Evolutionary conservation across 2,113 vertebrate genomes (phyloP).

Genomic region (Entomyzon cyanotis): DNA sequence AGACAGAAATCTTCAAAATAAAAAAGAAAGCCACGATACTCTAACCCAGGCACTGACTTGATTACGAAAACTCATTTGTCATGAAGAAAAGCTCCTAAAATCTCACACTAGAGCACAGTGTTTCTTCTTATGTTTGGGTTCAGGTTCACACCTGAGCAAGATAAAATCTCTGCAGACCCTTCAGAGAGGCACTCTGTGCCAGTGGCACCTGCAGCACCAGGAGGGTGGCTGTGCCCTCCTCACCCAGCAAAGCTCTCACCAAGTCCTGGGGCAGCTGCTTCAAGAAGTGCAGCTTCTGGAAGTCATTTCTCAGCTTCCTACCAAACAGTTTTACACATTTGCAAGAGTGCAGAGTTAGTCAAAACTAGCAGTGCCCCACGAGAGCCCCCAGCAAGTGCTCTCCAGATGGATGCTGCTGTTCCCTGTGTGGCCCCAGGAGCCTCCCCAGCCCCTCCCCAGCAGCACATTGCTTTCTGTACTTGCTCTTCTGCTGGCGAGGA

Average conservation of each 20-base stretch:
- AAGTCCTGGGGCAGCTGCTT: neutral
- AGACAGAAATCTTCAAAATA: neutral
- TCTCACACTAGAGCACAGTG: neutral
- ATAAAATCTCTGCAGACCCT: neutral
- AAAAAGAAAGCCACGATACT: neutral
- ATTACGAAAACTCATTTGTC: neutral
- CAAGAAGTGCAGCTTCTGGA: neutral
- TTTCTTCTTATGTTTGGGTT: neutral
- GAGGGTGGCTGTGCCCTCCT: neutral
- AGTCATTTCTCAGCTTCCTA: neutral
- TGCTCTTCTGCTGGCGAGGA: neutral
- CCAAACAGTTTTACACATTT: neutral
- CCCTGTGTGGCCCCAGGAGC: conserved; percentile 3
- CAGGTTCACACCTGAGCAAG: neutral
- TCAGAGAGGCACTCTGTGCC: neutral
- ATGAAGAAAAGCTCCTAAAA: neutral
- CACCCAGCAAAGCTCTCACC: fast-evolving
- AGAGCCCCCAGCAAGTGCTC: conserved; percentile 2
- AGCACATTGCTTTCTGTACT: neutral
- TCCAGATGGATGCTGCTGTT: conserved; percentile 32
- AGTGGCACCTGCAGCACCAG: neutral
- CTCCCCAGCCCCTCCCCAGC: neutral
- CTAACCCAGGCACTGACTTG: neutral
- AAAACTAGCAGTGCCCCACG: neutral
- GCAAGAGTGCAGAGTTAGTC: neutral